Conservation (phyloP, 2,888 invertebrate genomes). For the Yponomeuta cagnagella region DNA sequence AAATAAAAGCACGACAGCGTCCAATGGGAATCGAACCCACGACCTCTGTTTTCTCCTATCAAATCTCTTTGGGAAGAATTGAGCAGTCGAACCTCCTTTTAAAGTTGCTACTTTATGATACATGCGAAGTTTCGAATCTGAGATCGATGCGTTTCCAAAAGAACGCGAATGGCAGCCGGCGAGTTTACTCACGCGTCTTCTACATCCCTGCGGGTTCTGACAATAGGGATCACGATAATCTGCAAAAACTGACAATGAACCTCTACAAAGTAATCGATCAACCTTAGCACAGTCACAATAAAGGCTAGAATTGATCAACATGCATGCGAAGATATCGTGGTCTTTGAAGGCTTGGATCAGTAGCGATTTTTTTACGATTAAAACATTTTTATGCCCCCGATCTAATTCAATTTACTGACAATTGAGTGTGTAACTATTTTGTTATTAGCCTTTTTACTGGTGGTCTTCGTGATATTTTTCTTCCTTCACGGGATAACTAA, state of each 20-base stretch:
- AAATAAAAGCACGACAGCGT: no score
- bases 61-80: no score
- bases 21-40: no score
- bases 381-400: not conserved
- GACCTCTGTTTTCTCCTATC: no score
- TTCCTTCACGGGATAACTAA: not conserved
- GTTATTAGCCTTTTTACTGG: conserved; percentile 5
- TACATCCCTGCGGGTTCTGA: not conserved
- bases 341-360: not conserved
- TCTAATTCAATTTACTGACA: conserved; percentile 1
- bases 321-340: not conserved
- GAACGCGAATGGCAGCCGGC: not conserved
- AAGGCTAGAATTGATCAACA: not conserved
- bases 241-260: not conserved
- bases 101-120: no score
- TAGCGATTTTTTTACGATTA: not conserved
- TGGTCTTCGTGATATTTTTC: not conserved
- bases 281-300: not conserved
- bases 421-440: not conserved
- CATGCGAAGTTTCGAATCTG: not conserved
- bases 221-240: not conserved
- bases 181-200: not conserved
- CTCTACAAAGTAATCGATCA: not conserved
- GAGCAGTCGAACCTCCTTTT: no score
- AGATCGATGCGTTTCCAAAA: not conserved